A percentile compares a stretch with the other conserved stretches of the same genome.
These are phyloP conservation scores for Bembecia ichneumoniformis DNA, from an alignment of 2,888 invertebrate species.

Conservation along the genomic window DNA sequence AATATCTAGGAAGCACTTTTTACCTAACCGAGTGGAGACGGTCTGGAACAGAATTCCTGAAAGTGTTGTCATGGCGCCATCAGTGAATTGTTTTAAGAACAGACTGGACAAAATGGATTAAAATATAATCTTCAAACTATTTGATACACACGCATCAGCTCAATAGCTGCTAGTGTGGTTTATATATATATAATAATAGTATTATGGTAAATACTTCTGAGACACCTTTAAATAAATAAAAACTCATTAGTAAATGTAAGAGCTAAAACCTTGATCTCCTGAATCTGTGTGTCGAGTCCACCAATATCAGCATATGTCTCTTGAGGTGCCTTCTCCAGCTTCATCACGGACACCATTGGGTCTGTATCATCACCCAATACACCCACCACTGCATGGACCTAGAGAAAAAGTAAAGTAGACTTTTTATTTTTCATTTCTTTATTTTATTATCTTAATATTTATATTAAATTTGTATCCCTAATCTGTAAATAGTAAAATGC, in stretches of 20 bases:
- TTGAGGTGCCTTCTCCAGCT: constrained; percentile 98
- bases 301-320: constrained; percentile 99
- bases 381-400: constrained; percentile 99
- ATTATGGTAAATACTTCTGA: not conserved
- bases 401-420: no score
- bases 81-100: no score
- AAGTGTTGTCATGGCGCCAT: no score
- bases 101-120: no score
- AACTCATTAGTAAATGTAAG: not conserved
- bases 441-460: no score
- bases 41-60: no score
- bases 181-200: not conserved
- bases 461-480: not conserved
- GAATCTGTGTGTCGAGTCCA: constrained; percentile 97
- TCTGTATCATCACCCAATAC: constrained; percentile 99
- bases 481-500: not conserved
- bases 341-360: constrained; percentile 99
- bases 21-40: no score
- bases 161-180: no score
- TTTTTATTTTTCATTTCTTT: no score
- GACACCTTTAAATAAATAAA: not conserved
- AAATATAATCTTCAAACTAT: no score
- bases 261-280: constrained; percentile 54
- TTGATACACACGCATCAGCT: no score
- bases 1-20: no score